Evolutionary conservation across 2,888 invertebrate genomes (phyloP).

Genomic region (Eurois occulta): DNA sequence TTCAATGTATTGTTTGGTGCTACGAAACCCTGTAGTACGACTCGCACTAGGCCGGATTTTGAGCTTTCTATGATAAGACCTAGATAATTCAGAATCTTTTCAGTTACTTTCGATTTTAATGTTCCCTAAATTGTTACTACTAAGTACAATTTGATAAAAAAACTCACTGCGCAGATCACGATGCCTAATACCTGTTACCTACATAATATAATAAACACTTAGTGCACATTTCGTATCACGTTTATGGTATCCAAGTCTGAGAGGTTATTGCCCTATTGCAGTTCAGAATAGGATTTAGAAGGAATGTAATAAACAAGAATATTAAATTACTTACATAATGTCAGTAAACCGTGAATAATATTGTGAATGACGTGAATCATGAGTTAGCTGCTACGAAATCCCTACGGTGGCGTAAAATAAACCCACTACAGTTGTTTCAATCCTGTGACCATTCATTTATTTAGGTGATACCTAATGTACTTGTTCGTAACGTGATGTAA

Average conservation of each 20-base stretch:
- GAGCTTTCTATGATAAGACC: background rate
- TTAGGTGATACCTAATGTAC: constrained; percentile 16
- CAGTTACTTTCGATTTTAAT: background rate
- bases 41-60: too few species aligned
- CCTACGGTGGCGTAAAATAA: constrained; percentile 79
- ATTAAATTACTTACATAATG: constrained; percentile 69
- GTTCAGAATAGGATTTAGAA: constrained; percentile 60
- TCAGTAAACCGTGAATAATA: constrained; percentile 71
- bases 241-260: background rate
- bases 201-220: constrained; percentile 13
- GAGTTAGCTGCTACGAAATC: constrained; percentile 68
- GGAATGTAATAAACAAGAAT: constrained; percentile 65
- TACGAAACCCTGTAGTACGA: too few species aligned
- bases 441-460: constrained; percentile 73
- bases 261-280: constrained; percentile 66
- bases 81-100: too few species aligned
- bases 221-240: constrained; percentile 5
- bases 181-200: background rate
- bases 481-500: constrained; percentile 26
- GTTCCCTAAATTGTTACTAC: background rate
- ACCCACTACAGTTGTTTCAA: constrained; percentile 78
- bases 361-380: constrained; percentile 69
- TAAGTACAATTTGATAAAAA: background rate
- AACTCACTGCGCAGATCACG: background rate
- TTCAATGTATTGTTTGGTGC: too few species aligned